A percentile compares a stretch with the other conserved stretches of the same genome.
Evolutionary conservation across 2,797 vertebrate species (phyloP).

Genomic region (Pyrrhura leucotis): DNA sequence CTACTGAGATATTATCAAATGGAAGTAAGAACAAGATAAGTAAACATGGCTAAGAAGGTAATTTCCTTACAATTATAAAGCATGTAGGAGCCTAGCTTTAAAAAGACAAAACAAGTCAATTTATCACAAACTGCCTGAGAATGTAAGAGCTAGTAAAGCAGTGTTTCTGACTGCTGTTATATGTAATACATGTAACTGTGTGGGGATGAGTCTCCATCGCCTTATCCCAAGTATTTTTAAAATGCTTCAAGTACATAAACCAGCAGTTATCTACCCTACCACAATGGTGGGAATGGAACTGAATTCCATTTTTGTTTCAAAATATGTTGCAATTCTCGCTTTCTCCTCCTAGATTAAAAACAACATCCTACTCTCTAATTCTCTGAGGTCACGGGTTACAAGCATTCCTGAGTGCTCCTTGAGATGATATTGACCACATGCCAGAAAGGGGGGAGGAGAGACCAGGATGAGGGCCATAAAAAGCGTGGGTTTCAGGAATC

Average conservation of each 20-base stretch:
- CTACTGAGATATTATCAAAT: background rate
- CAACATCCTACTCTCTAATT: background rate
- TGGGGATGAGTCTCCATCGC: background rate
- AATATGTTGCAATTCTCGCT: constrained; percentile 23
- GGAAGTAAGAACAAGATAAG: background rate
- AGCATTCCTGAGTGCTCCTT: constrained; percentile 10
- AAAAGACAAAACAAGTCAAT: background rate
- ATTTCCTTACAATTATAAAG: background rate
- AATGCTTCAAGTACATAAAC: background rate
- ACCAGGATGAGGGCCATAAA: constrained; percentile 3
- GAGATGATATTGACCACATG: constrained; percentile 40
- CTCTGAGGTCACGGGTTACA: background rate
- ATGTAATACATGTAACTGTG: background rate
- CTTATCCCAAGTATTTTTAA: background rate
- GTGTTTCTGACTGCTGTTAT: background rate
- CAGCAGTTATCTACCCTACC: background rate
- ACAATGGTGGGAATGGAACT: background rate
- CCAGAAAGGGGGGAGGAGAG: constrained; percentile 3
- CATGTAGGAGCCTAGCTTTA: background rate
- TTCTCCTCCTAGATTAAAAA: constrained; percentile 21
- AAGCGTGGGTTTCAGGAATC: background rate
- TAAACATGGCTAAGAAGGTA: background rate
- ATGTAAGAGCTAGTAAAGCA: background rate
- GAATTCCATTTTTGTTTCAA: constrained; percentile 26
- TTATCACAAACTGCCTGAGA: background rate